These are phyloP conservation scores for Allygus modestus DNA, from an alignment of 2,888 invertebrate species.

Conservation along the genomic window DNA sequence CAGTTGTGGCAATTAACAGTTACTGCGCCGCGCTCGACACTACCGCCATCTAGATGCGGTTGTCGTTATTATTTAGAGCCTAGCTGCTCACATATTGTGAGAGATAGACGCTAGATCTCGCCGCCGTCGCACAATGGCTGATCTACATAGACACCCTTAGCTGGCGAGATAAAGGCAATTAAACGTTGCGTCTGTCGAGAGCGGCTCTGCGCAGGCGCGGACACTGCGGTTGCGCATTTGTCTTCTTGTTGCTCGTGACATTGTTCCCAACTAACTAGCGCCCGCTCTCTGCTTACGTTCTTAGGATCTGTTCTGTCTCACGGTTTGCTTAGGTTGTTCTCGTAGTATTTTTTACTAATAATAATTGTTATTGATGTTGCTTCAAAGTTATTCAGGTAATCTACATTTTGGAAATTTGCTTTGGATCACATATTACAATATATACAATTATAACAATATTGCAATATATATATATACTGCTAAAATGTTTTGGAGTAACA, in stretches of 20 bases:
- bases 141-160: constrained; percentile 34
- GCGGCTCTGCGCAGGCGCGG: background rate
- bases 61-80: constrained; percentile 34
- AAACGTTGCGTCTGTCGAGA: constrained; percentile 11
- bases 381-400: too few relatives aligned
- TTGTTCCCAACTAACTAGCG: background rate
- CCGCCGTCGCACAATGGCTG: constrained; percentile 32
- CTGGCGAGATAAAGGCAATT: constrained; percentile 34
- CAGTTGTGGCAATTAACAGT: background rate
- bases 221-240: background rate
- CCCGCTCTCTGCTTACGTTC: background rate
- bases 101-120: constrained; percentile 9
- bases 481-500: too few relatives aligned
- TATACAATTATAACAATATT: too few relatives aligned
- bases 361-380: too few relatives aligned
- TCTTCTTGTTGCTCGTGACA: background rate
- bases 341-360: too few relatives aligned
- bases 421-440: too few relatives aligned
- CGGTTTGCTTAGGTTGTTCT: too few relatives aligned
- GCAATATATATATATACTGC: too few relatives aligned
- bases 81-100: constrained; percentile 5
- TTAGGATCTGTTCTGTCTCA: too few relatives aligned
- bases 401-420: too few relatives aligned
- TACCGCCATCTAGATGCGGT: constrained; percentile 23
- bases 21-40: background rate